A percentile compares a stretch with the other conserved stretches of the same genome.
phyloP scores from a whole-genome alignment of 1,140 invertebrate genomes.

The Brachionus plicatilis region DNA sequence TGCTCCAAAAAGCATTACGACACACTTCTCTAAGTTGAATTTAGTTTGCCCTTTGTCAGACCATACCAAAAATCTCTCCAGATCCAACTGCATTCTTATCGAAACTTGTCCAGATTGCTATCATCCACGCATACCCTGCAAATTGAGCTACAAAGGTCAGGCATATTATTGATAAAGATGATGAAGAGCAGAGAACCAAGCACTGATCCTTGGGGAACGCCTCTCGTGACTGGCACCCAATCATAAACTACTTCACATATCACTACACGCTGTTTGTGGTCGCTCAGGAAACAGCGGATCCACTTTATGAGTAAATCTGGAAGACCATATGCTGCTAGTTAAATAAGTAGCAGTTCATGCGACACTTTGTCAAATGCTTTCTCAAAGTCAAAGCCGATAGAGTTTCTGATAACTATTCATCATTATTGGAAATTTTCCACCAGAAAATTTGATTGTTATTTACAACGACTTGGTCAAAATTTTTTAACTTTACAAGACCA shows the following conservation, averaged over 20 bases:
- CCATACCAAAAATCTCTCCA: no score
- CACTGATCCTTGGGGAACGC: constrained; percentile 42
- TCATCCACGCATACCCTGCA: no score
- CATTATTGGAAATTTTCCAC: no score
- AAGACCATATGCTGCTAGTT: background rate
- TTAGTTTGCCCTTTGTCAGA: no score
- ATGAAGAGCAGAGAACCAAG: constrained; percentile 41
- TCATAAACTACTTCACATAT: background rate
- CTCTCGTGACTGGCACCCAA: background rate
- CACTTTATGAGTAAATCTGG: background rate
- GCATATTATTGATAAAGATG: constrained; percentile 34
- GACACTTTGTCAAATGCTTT: constrained; percentile 32
- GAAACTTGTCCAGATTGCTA: no score
- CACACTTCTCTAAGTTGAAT: no score
- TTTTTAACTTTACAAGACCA: no score
- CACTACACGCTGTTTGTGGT: constrained; percentile 15
- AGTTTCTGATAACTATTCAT: no score
- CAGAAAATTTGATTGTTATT: no score
- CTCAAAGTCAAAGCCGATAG: background rate
- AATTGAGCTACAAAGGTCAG: background rate
- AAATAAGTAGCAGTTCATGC: background rate
- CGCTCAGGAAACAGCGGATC: constrained; percentile 36
- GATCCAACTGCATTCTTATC: no score
- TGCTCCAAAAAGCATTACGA: no score
- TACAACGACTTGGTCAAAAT: no score